These are phyloP conservation scores for Gryon sp. DNA, from an alignment of 1,140 invertebrate genomes.

Conservation along the genomic window DNA sequence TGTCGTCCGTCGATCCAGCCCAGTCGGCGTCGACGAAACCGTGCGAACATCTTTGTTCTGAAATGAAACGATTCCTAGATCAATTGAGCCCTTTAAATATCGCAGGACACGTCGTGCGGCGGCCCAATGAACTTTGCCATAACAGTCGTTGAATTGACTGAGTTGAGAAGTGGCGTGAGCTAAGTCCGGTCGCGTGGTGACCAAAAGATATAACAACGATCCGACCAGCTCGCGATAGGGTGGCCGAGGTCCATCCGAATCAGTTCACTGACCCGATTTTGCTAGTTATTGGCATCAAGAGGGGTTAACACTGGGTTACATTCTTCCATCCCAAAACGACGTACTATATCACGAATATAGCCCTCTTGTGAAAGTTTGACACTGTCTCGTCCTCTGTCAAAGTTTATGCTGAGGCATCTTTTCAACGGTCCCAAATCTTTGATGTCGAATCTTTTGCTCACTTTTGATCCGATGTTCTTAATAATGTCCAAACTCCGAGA, in stretches of 20 bases:
- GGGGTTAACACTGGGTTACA: constrained; percentile 42
- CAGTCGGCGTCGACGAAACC: background rate
- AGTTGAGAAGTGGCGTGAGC: too few relatives aligned
- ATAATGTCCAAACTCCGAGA: too few relatives aligned
- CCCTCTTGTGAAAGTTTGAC: too few relatives aligned
- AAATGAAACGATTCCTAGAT: background rate
- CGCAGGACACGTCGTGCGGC: constrained; percentile 40
- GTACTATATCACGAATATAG: constrained; percentile 22
- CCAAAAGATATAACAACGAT: constrained; percentile 63
- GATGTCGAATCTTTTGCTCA: too few relatives aligned
- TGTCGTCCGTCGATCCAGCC: too few relatives aligned
- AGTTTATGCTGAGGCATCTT: too few relatives aligned
- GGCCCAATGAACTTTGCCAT: constrained; percentile 25
- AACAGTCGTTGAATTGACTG: constrained; percentile 48
- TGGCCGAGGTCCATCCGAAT: constrained; percentile 34
- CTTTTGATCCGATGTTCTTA: too few relatives aligned
- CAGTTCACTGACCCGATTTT: constrained; percentile 29
- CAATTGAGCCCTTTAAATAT: constrained; percentile 51
- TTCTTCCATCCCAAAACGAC: constrained; percentile 30
- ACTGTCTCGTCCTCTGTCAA: too few relatives aligned
- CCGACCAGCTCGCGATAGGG: constrained; percentile 30
- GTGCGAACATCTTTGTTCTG: background rate
- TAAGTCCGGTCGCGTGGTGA: constrained; percentile 69
- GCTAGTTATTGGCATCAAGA: background rate
- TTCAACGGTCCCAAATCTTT: too few relatives aligned